phyloP scores from a whole-genome alignment of 2,113 vertebrate genomes.

The Lophius piscatorius region DNA sequence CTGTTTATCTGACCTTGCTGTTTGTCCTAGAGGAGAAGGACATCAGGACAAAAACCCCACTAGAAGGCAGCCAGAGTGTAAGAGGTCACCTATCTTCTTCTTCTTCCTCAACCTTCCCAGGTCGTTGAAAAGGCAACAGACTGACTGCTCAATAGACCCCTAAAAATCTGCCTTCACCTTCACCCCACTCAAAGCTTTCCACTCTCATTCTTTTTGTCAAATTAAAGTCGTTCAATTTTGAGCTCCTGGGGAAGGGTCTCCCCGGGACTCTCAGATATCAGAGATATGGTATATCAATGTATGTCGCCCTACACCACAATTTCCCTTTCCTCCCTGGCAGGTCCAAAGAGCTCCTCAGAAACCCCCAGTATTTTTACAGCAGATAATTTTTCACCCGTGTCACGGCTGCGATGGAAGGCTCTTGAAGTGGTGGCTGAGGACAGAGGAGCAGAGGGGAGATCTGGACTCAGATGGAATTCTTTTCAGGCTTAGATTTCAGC shows the following conservation, averaged over 20 bases:
- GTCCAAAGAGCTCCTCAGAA: conserved; percentile 25
- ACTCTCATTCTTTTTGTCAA: conserved; percentile 63
- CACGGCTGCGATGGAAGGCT: conserved; percentile 51
- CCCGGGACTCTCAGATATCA: conserved; percentile 72
- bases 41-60: conserved; percentile 19
- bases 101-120: conserved; percentile 16
- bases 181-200: conserved; percentile 32
- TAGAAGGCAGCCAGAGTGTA: conserved; percentile 1
- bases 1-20: conserved; percentile 17
- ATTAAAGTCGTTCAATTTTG: conserved; percentile 69
- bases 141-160: conserved; percentile 41
- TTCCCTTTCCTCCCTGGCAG: conserved; percentile 14
- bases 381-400: conserved; percentile 65
- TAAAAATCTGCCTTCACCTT: conserved; percentile 38
- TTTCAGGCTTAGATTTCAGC: conserved; percentile 72
- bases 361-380: conserved; percentile 63
- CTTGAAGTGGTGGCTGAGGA: conserved; percentile 59
- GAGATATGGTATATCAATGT: conserved; percentile 67
- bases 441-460: conserved; percentile 43
- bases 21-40: conserved; percentile 15
- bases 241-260: conserved; percentile 69
- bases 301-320: conserved; percentile 38
- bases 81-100: background rate
- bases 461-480: conserved; percentile 64
- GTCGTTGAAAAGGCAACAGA: conserved; percentile 34